phyloP scores from a whole-genome alignment of 2,888 invertebrate genomes.

The Melolontha melolontha region DNA sequence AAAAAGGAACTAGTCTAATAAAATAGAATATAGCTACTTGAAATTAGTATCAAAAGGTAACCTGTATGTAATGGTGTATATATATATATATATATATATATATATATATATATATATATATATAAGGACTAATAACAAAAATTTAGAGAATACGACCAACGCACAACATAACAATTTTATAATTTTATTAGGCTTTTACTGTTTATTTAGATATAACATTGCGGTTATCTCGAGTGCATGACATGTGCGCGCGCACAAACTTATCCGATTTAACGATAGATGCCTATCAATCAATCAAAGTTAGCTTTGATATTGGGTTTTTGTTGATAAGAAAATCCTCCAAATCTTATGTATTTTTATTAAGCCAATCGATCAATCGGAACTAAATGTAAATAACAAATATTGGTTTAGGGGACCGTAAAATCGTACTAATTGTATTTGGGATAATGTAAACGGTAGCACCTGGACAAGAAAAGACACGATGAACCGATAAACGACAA shows the following conservation, averaged over 20 bases:
- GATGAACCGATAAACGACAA: conserved; percentile 27
- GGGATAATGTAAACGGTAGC: conserved; percentile 39
- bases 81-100: no score
- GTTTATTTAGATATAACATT: conserved; percentile 21
- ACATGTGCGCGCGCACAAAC: conserved; percentile 3
- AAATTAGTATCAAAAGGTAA: no score
- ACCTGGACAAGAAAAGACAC: conserved; percentile 36
- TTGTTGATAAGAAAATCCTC: conserved; percentile 33
- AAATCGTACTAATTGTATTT: conserved; percentile 37
- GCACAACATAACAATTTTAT: no score
- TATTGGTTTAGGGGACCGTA: conserved; percentile 38
- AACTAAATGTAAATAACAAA: conserved; percentile 36
- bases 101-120: no score
- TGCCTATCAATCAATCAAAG: conserved; percentile 42
- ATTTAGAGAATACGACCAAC: no score
- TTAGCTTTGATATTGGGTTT: conserved; percentile 34
- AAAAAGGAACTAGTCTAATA: no score
- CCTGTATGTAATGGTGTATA: no score
- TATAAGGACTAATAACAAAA: no score
- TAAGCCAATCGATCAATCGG: conserved; percentile 37
- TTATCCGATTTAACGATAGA: conserved; percentile 25
- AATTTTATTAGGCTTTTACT: background rate
- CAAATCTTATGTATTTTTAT: conserved; percentile 32
- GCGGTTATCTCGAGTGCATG: conserved; percentile 20
- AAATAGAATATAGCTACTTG: no score